phyloP scores from a whole-genome alignment of 2,888 invertebrate genomes.

The Oconnorella tubifera region DNA sequence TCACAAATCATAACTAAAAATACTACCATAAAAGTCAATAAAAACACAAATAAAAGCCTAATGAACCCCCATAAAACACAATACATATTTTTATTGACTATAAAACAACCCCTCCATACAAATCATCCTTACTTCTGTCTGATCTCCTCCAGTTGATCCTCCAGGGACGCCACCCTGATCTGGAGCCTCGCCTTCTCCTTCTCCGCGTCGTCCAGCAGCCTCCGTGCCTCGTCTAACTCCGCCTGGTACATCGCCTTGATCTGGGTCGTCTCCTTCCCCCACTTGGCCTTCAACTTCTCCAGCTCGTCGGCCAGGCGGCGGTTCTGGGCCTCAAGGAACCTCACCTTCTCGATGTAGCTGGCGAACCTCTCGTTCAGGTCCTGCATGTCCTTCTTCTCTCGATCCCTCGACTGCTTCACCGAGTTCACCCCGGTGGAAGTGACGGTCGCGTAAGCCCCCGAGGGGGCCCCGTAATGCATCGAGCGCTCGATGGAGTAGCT shows the following conservation, averaged over 20 bases:
- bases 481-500: slow-evolving; percentile 25
- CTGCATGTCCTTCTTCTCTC: slow-evolving; percentile 60
- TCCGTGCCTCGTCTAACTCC: slow-evolving; percentile 58
- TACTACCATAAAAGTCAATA: too few species aligned
- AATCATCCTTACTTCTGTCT: slow-evolving; percentile 39
- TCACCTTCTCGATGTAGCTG: slow-evolving; percentile 59
- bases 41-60: too few species aligned
- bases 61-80: too few species aligned
- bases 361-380: slow-evolving; percentile 61
- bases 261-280: slow-evolving; percentile 44
- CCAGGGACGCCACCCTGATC: slow-evolving; percentile 55
- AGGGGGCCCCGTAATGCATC: slow-evolving; percentile 9
- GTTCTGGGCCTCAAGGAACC: slow-evolving; percentile 58
- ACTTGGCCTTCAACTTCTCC: slow-evolving; percentile 45
- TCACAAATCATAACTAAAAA: too few species aligned
- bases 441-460: slow-evolving; percentile 43
- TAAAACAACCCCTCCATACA: too few species aligned
- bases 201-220: slow-evolving; percentile 58
- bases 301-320: slow-evolving; percentile 53
- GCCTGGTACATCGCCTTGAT: slow-evolving; percentile 58
- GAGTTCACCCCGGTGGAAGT: slow-evolving; percentile 50
- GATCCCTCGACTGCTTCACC: slow-evolving; percentile 55
- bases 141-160: slow-evolving; percentile 56
- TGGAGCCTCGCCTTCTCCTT: slow-evolving; percentile 59
- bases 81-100: too few species aligned